Base-by-base conservation (phyloP, 35 echinoderm and acorn worm genomes). In the Lytechinus pictus region DNA sequence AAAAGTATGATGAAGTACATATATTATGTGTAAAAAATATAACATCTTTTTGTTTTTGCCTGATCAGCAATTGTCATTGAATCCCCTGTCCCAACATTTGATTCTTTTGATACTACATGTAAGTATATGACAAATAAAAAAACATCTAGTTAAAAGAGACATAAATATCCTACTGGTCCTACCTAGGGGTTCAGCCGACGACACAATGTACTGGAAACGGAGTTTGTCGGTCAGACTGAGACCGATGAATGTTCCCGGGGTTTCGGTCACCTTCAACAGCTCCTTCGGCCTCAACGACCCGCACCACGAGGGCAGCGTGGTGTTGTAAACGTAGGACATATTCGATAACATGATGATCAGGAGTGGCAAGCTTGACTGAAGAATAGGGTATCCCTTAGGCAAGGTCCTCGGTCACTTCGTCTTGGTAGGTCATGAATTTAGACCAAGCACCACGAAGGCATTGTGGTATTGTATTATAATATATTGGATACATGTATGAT, bases 251-350 rank as follows among this genome's bases (percentile, higher is more conserved):
- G 88, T 52, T 33, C 88, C 88, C 1, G 88, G 52, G 9, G 88
- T 90, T 6, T 44, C 88, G 4, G 88, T 90, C 88, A 54, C 88
- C 28, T 90, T 54, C 29, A 90, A 21, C 88, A 90, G 52, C 88
- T 90, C 88, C 52, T 90, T 90, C 29, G 88, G 29, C 14, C 88
- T 90, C 29, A 90, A 54, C 28, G 88, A 90, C 16, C 88, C 28
- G 88, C 88, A 44, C 88, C 28, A 90, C 29, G 88, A 90, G 29
- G 88, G 88, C 29, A 90, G 88, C 10, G 88, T 90, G 10, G 88
- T 90, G 29, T 44, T 90, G 88, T 90, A 90, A 10, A 90, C 88
- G 16, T 90, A 90, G 28, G 52, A 9, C 88, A 90, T 8, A 54
- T 90, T 90, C 27, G 88, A 10, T 27, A 90, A 52, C 66, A 79